Evolutionary conservation across 2,113 vertebrate species (phyloP).

Genomic region (Sinocyclocheilus anshuiensis): DNA sequence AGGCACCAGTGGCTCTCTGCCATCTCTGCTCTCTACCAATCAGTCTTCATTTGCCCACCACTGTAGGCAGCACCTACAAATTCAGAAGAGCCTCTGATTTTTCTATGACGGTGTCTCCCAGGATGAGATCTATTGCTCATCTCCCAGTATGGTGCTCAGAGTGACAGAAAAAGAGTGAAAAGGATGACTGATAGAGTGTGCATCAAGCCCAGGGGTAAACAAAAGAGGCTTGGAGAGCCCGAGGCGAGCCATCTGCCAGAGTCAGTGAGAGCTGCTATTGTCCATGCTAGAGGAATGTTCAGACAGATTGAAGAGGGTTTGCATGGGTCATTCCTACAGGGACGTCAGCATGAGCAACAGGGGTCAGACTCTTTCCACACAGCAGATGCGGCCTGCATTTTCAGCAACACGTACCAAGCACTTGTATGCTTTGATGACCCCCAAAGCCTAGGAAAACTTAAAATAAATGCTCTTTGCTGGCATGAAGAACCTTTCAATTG

Average conservation of each 20-base stretch:
- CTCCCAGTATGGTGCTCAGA: conserved; percentile 28
- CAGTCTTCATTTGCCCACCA: conserved; percentile 12
- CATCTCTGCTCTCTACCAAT: conserved; percentile 16
- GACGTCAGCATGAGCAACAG: conserved; percentile 54
- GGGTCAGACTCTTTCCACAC: conserved; percentile 52
- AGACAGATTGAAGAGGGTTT: conserved; percentile 72
- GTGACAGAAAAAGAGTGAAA: conserved; percentile 32
- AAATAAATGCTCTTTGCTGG: background rate
- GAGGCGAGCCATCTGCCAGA: conserved; percentile 76
- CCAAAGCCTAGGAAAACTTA: background rate
- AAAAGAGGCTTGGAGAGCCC: conserved; percentile 73
- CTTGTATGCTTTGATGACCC: background rate
- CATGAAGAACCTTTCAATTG: background rate
- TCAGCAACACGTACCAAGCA: background rate
- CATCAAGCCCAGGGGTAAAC: conserved; percentile 65
- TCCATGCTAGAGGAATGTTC: conserved; percentile 76
- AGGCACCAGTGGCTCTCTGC: conserved; percentile 18
- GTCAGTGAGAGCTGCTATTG: conserved; percentile 73
- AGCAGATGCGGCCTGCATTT: conserved; percentile 25
- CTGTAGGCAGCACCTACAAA: conserved; percentile 25
- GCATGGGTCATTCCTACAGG: conserved; percentile 71
- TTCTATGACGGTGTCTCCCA: conserved; percentile 14
- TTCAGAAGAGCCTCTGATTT: conserved; percentile 25
- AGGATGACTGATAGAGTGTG: conserved; percentile 50
- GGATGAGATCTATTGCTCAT: conserved; percentile 36